Conservation (phyloP, 2,888 invertebrate species). For the Anoplius nigerrimus region DNA sequence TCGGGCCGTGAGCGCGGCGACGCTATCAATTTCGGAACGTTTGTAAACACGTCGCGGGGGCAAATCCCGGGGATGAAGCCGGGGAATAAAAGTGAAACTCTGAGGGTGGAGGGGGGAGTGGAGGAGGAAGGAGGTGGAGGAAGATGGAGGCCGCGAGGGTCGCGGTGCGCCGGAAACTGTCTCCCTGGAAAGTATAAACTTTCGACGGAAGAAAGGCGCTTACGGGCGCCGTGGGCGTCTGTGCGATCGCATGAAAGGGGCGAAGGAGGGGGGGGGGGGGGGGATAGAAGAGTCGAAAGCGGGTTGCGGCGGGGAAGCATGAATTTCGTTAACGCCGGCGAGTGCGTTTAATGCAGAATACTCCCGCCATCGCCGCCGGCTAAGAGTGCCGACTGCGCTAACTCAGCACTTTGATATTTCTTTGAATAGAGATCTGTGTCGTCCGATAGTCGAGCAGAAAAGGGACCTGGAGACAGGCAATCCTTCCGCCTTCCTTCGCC, state of each 20-base stretch:
- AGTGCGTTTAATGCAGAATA: constrained; percentile 48
- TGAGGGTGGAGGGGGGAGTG: too few species aligned
- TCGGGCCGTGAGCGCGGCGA: too few species aligned
- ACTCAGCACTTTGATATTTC: constrained; percentile 68
- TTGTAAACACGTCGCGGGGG: too few species aligned
- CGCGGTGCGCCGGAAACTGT: not conserved
- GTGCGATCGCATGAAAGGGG: too few species aligned
- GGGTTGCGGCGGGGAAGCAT: constrained; percentile 18
- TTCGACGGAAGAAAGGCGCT: not conserved
- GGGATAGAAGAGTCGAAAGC: constrained; percentile 1
- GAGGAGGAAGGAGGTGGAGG: not conserved
- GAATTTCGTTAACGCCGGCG: constrained; percentile 54
- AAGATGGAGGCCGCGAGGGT: not conserved
- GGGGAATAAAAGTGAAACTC: not conserved
- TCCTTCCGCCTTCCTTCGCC: constrained; percentile 49
- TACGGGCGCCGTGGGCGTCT: too few species aligned
- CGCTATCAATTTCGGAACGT: too few species aligned
- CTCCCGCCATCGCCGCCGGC: constrained; percentile 23
- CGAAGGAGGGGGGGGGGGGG: not conserved
- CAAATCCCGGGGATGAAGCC: too few species aligned
- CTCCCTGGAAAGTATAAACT: constrained; percentile 10
- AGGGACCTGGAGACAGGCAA: constrained; percentile 37
- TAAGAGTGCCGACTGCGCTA: constrained; percentile 52
- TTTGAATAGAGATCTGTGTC: constrained; percentile 72
- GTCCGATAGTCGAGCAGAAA: constrained; percentile 58